Base-by-base conservation (phyloP, 2,888 invertebrate species). In the Diarsia rubi region DNA sequence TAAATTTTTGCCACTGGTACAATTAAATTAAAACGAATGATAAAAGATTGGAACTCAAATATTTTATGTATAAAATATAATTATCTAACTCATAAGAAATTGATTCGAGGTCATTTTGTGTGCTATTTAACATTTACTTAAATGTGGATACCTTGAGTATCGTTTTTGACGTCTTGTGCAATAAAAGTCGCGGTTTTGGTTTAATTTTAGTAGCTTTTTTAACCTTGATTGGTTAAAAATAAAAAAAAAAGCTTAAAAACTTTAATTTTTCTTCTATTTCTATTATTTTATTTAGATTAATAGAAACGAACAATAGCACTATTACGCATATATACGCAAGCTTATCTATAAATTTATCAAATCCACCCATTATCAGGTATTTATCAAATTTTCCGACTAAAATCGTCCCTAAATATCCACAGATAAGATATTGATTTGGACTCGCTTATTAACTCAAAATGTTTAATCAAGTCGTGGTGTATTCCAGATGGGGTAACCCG, bases 401-500 rank as follows among this genome's bases (percentile, higher is more conserved):
- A 63, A 47, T 8, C 14, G 21, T n/a, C 60, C 45, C 14, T 16
- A 44, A 62, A 54, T 49, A 62, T 47, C 14, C 19, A 19, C 42
- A 66, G 60, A 62, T 76, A 76, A 63, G 21, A 4, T 71, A 79
- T 57, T 66, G 37, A 74, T 66, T 66, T 27, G n/a, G 2, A 45
- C 2, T 64, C 31, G 19, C 14, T 31, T 45, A 64, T 63, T 27
- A n/a, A 16, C 21, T 62, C 24, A 44, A 47, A 62, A 44, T 27
- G 24, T 3, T 45, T 37, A 70, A 70, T 63, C 3, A n/a, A 31
- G 5, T 24, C 14, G 27, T 73, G 24, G 9, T 57, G 59, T 49
- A 77, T 96, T 96, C 65, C 93, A 98, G 98, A 84, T 97, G 97
- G 93, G 98, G 98, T 73, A 95, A 97, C 84, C 96, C 96, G 62